Percentiles rank a stretch among this genome's conserved stretches.
These are phyloP conservation scores for Oriolus oriolus DNA, from an alignment of 2,113 vertebrate species.

Conservation along the genomic window DNA sequence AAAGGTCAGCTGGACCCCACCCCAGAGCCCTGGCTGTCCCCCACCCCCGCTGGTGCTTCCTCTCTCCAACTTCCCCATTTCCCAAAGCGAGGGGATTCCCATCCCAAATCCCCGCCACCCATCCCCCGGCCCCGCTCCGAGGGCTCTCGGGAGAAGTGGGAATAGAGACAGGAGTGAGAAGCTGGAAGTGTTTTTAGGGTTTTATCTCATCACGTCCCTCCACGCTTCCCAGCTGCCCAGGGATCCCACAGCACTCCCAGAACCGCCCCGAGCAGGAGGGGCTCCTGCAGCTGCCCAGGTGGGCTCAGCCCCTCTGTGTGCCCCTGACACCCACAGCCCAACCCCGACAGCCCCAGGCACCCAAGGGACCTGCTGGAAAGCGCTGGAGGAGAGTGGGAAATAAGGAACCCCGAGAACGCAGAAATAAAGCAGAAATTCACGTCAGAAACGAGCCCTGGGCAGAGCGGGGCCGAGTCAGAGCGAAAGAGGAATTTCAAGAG, in stretches of 20 bases:
- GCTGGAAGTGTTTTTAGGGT: background rate
- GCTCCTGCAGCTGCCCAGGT: background rate
- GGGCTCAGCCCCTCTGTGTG: background rate
- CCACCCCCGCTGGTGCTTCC: background rate
- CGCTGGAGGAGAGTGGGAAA: background rate
- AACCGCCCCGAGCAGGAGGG: background rate
- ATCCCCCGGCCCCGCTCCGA: fast-evolving
- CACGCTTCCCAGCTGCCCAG: background rate
- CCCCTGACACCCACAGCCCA: background rate
- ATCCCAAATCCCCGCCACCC: background rate
- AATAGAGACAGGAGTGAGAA: background rate
- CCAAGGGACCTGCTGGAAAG: fast-evolving
- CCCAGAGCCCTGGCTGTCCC: background rate
- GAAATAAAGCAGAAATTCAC: background rate
- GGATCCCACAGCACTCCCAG: background rate
- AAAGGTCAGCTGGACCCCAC: background rate
- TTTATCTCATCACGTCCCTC: too few species aligned
- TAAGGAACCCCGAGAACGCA: background rate
- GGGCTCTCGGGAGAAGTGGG: background rate
- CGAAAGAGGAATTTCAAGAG: background rate
- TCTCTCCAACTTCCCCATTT: background rate
- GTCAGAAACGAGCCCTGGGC: background rate
- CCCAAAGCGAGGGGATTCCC: background rate
- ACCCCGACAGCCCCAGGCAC: background rate
- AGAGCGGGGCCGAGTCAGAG: background rate